phyloP scores from a whole-genome alignment of 1,140 invertebrate species.

The Gonioctena quinquepunctata region DNA sequence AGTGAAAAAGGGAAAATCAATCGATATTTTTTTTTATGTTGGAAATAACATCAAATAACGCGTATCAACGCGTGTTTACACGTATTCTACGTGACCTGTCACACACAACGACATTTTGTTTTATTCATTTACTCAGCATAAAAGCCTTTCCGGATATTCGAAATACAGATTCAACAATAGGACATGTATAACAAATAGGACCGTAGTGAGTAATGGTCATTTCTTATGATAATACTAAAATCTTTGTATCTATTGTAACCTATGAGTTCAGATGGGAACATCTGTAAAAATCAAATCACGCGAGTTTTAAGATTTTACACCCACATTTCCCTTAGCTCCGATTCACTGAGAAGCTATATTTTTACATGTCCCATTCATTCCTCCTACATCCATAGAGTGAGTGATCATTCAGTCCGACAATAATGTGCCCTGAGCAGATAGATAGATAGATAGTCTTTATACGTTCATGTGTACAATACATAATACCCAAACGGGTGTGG shows the following conservation, averaged over 20 bases:
- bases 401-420: no score
- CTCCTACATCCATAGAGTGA: no score
- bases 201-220: not conserved
- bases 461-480: no score
- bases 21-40: not conserved
- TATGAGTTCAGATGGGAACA: not conserved
- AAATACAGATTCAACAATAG: not conserved
- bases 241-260: not conserved
- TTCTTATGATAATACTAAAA: not conserved
- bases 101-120: not conserved
- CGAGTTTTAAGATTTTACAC: not conserved
- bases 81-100: conserved; percentile 15
- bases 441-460: no score
- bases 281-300: no score
- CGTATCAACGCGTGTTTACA: not conserved
- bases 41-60: conserved; percentile 5
- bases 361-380: no score
- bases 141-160: conserved; percentile 7
- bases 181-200: not conserved
- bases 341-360: no score
- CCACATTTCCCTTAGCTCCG: not conserved
- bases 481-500: no score
- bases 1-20: not conserved
- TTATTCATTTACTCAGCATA: conserved; percentile 17
- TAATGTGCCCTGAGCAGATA: no score